Base-by-base conservation (phyloP, 2,888 invertebrate genomes). In the Nineta flava region DNA sequence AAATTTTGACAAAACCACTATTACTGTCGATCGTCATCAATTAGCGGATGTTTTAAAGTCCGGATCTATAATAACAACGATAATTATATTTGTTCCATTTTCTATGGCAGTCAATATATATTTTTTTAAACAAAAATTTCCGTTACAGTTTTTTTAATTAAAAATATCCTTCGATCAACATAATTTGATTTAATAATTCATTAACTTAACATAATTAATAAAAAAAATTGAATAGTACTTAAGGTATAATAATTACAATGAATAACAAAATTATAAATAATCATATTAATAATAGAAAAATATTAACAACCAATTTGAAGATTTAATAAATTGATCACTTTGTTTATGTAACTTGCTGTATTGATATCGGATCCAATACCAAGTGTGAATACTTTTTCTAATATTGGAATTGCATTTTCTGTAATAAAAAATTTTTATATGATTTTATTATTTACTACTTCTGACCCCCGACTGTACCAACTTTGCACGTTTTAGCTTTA, bases 351-450 rank as follows among this genome's bases (percentile, higher is more conserved):
- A 13, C 74, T 67, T 52, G 80, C 77, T 0, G 87, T 85, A 57
- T 87, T 87, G 50, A 86, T 74, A 51, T 85, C 81, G 6, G 85
- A 83, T 55, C 76, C 77, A 52, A 90, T 76, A 3, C 91, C 92
- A 43, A 92, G 72, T 55, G 81, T 78, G 68, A 94, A 94, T 1
- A 87, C 87, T 53, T 81, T 79, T 60, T 80, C 76, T 57, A 94
- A 73, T 47, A 95, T 73, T 48, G 80, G 75, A 50, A 80, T 74
- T 0, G 90, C 87, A 65, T 87, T 81, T 66, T 93, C 94, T 77
- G 66, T 48, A 69, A 65, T 50, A 57, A 54, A 57, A 54, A 52
- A 54, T 50, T 50, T 54, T 54, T 46, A n/a, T 26, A 26, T 26
- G 7, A 26, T 5, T 26, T 26, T 26, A n/a, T n/a, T n/a, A n/a